These are phyloP conservation scores for Dasysyrphus albostriatus DNA, from an alignment of 2,888 invertebrate species.

Conservation along the genomic window DNA sequence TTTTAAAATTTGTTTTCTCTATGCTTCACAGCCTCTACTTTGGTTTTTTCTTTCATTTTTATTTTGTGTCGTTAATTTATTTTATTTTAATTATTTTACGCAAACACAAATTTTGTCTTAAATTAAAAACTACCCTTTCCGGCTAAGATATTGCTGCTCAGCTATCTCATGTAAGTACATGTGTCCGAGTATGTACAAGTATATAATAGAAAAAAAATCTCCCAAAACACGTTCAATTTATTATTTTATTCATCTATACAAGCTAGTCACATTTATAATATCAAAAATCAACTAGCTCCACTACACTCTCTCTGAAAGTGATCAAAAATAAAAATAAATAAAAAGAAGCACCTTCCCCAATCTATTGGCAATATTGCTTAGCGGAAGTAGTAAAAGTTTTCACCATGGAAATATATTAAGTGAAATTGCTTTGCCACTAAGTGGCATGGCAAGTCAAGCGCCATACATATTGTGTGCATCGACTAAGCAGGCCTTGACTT, in stretches of 20 bases:
- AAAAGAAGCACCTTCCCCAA: conserved; percentile 32
- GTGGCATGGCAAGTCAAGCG: conserved; percentile 65
- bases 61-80: too few relatives aligned
- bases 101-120: too few relatives aligned
- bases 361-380: conserved; percentile 54
- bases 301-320: conserved; percentile 53
- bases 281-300: conserved; percentile 8
- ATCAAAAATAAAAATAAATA: conserved; percentile 31
- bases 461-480: neutral
- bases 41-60: too few relatives aligned
- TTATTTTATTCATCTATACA: neutral
- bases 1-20: too few relatives aligned
- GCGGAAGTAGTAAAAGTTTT: conserved; percentile 75
- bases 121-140: too few relatives aligned
- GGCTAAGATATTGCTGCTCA: too few relatives aligned
- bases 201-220: neutral
- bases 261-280: conserved; percentile 31
- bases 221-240: conserved; percentile 4
- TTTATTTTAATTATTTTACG: too few relatives aligned
- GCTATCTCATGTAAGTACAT: too few relatives aligned
- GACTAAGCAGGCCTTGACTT: conserved; percentile 28
- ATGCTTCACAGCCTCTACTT: too few relatives aligned
- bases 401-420: conserved; percentile 72
- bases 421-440: conserved; percentile 70
- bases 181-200: too few relatives aligned